Percentiles rank a stretch among this genome's conserved stretches.
Evolutionary conservation across 92 coral and sea anemone species (phyloP).

Genomic region (Heliopora coerulea): DNA sequence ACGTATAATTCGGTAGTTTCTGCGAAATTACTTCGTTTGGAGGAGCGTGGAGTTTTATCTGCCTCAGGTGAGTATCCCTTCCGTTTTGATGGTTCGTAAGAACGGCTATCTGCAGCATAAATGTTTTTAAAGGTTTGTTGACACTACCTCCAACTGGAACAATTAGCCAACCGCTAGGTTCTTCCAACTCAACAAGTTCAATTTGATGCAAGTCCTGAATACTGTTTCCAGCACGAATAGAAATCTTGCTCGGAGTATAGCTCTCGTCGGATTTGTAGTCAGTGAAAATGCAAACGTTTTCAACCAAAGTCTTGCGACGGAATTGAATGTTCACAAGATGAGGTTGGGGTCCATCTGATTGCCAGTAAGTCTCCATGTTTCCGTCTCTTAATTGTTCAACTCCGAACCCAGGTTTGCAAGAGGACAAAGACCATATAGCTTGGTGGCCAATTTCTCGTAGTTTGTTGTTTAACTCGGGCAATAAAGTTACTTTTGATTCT

Average conservation of each 20-base stretch:
- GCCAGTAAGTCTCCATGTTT: conserved; percentile 96
- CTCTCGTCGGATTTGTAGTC: conserved; percentile 98
- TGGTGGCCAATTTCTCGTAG: conserved; percentile 95
- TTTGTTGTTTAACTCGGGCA: conserved; percentile 52
- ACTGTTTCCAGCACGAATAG: conserved; percentile 87
- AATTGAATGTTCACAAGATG: conserved; percentile 94
- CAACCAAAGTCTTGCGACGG: conserved; percentile 87
- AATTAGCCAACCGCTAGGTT: conserved; percentile 92
- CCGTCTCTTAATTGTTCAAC: conserved; percentile 95
- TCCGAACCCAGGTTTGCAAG: conserved; percentile 98
- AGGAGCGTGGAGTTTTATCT: conserved; percentile 95
- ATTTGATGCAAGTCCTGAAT: conserved; percentile 92
- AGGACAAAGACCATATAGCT: conserved; percentile 96
- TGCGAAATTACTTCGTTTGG: conserved; percentile 67
- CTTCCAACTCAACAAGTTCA: conserved; percentile 85
- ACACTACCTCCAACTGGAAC: conserved; percentile 65
- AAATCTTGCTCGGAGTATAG: conserved; percentile 97
- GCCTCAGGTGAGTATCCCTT: conserved; percentile 96
- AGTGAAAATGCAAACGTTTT: conserved; percentile 84
- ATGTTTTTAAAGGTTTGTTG: conserved; percentile 79
- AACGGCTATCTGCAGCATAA: conserved; percentile 90
- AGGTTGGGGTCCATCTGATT: conserved; percentile 99
- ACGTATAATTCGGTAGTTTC: conserved; percentile 83
- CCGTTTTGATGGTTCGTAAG: conserved; percentile 97
- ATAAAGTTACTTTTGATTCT: conserved; percentile 33